phyloP scores from a whole-genome alignment of 2,113 vertebrate genomes.

The Perognathus longimembris region DNA sequence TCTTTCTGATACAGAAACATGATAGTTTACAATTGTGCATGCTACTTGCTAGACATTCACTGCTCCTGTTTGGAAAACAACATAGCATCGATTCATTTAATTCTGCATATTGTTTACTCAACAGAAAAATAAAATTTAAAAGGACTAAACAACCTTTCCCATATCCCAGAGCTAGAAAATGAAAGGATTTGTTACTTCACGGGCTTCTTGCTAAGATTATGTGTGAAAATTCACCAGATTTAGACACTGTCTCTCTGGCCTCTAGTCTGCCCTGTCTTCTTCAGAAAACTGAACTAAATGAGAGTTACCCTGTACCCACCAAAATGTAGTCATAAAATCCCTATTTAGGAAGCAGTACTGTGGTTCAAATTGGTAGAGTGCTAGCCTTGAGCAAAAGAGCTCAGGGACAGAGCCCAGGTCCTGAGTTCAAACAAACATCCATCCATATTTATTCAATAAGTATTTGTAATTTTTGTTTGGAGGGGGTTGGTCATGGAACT shows the following conservation, averaged over 20 bases:
- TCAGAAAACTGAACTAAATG: not conserved
- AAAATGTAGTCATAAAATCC: not conserved
- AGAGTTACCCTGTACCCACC: not conserved
- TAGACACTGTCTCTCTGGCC: not conserved
- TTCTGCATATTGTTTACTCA: not conserved
- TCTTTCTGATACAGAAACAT: not conserved
- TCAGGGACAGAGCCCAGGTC: too few species aligned
- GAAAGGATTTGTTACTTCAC: not conserved
- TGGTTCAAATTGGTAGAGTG: too few species aligned
- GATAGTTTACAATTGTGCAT: not conserved
- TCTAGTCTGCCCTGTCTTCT: not conserved
- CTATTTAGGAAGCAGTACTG: too few species aligned
- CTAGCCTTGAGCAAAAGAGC: too few species aligned
- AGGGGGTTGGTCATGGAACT: too few species aligned
- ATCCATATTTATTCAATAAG: not conserved
- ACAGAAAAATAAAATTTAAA: not conserved
- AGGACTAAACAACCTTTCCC: not conserved
- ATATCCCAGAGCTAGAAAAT: constrained; percentile 1
- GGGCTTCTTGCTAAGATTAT: too few species aligned
- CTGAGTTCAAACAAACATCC: too few species aligned
- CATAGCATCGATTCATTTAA: not conserved
- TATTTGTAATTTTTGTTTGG: not conserved
- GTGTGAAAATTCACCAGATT: not conserved
- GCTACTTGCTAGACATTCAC: not conserved
- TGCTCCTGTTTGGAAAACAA: not conserved